Evolutionary conservation across 1,140 invertebrate species (phyloP).

Genomic region (Drosophila parabipectinata): DNA sequence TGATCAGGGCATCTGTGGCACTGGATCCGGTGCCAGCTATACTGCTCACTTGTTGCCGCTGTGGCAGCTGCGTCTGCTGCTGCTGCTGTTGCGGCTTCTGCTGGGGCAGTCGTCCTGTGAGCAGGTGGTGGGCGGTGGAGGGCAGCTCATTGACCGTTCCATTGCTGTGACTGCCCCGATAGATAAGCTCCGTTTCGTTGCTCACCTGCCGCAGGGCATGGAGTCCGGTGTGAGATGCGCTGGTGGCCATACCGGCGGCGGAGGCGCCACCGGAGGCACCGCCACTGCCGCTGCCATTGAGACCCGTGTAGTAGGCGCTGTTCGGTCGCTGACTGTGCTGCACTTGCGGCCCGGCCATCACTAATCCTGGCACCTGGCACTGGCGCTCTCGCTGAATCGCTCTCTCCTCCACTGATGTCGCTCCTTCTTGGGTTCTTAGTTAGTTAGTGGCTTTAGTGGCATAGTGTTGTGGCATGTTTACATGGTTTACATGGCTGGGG

Average conservation of each 20-base stretch:
- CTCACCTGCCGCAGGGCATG: conserved; percentile 78
- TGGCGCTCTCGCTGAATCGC: background rate
- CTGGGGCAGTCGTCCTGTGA: conserved; percentile 22
- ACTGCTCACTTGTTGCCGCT: conserved; percentile 49
- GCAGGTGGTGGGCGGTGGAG: conserved; percentile 29
- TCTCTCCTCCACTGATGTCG: background rate
- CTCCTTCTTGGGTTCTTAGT: conserved; percentile 27
- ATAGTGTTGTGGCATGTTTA: conserved; percentile 47
- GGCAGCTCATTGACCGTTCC: conserved; percentile 63
- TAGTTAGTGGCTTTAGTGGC: conserved; percentile 64
- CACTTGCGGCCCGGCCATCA: conserved; percentile 79
- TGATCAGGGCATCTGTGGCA: conserved; percentile 74
- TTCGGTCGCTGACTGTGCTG: conserved; percentile 75
- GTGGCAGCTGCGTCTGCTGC: conserved; percentile 5
- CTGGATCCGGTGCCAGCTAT: conserved; percentile 68
- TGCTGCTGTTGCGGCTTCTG: conserved; percentile 12
- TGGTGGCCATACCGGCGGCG: conserved; percentile 52
- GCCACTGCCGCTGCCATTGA: conserved; percentile 59
- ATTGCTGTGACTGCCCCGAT: conserved; percentile 74
- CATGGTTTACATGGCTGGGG: conserved; percentile 3
- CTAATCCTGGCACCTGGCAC: background rate
- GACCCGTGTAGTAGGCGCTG: conserved; percentile 77
- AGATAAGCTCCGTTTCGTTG: conserved; percentile 80
- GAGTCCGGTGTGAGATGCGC: conserved; percentile 73
- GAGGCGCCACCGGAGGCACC: conserved; percentile 13